Percentiles rank a stretch among this genome's conserved stretches.
phyloP scores from a whole-genome alignment of 2,888 invertebrate genomes.

The Merodon equestris region DNA sequence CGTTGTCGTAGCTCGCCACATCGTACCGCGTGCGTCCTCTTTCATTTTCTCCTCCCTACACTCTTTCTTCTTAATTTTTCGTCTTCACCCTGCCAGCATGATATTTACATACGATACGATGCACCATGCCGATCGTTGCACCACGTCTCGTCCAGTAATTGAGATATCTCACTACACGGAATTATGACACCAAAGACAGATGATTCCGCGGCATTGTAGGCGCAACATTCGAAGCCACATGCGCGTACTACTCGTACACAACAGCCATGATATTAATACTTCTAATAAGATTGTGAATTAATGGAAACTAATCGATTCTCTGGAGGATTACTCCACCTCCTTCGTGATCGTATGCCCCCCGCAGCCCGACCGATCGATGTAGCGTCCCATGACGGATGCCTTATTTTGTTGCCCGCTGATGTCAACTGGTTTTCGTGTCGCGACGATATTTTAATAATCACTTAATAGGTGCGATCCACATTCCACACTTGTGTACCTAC shows the following conservation, averaged over 20 bases:
- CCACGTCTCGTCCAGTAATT: conserved; percentile 48
- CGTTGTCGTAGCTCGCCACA: conserved; percentile 26
- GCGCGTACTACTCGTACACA: conserved; percentile 33
- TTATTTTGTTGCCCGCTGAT: conserved; percentile 36
- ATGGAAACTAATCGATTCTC: conserved; percentile 68
- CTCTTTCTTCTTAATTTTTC: too few relatives aligned
- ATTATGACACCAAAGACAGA: conserved; percentile 68
- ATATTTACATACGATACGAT: conserved; percentile 60
- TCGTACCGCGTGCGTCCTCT: too few relatives aligned
- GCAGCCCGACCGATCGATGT: too few relatives aligned
- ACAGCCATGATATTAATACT: conserved; percentile 65
- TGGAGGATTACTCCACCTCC: conserved; percentile 59
- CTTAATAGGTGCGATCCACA: conserved; percentile 69
- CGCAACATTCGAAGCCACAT: conserved; percentile 61
- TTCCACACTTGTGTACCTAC: conserved; percentile 34
- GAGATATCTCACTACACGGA: conserved; percentile 65
- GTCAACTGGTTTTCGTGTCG: conserved; percentile 68
- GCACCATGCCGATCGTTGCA: conserved; percentile 51
- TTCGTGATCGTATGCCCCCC: too few relatives aligned
- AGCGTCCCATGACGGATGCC: conserved; percentile 56
- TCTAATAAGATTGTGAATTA: conserved; percentile 69
- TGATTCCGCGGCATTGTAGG: conserved; percentile 61
- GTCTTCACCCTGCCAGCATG: conserved; percentile 50
- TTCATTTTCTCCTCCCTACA: too few relatives aligned
- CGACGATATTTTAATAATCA: conserved; percentile 68